Conservation (phyloP, 2,797 vertebrate genomes). For the Pseudochaenichthys georgianus region DNA sequence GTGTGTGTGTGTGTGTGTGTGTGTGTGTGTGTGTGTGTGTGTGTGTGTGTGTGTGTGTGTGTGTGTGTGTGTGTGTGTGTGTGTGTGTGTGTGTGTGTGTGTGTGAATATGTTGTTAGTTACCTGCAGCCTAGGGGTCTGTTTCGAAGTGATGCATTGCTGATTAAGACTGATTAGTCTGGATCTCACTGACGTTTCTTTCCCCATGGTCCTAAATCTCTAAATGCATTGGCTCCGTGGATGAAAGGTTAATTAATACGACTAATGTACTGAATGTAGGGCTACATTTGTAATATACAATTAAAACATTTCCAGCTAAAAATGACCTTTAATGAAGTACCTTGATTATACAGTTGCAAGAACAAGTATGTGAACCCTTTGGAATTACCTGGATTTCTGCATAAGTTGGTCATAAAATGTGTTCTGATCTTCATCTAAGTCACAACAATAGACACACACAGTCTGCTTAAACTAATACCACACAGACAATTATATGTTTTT, state of each 20-base stretch:
- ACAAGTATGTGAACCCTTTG: no score
- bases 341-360: no score
- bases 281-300: not conserved
- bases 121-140: conserved; percentile 1
- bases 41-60: no score
- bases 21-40: conserved; percentile 1
- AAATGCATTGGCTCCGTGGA: not conserved
- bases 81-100: no score
- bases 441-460: no score
- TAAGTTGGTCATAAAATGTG: no score
- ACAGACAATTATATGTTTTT: no score
- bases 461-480: no score
- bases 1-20: not conserved
- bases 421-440: no score
- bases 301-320: not conserved
- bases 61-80: no score
- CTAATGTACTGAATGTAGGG: not conserved
- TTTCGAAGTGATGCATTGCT: conserved; percentile 20
- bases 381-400: no score
- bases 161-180: conserved; percentile 23
- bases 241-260: not conserved
- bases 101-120: conserved; percentile 1
- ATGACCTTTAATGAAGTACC: not conserved
- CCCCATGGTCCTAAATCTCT: conserved; percentile 20
- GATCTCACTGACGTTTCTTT: conserved; percentile 16